Conservation (phyloP, 1,140 invertebrate genomes). For the Zaprionus camerounensis region DNA sequence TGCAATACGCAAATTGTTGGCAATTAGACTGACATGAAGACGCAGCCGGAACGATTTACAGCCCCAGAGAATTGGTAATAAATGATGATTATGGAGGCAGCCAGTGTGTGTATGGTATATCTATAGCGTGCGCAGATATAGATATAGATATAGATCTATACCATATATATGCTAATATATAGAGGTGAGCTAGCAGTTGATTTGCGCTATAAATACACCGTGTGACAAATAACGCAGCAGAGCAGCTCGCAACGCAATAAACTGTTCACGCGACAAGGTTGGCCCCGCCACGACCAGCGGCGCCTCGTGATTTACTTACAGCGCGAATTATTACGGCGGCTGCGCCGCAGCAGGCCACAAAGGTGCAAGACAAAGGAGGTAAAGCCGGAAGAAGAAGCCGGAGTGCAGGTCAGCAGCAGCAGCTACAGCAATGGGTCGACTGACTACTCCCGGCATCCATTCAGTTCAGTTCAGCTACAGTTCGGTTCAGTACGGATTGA, state of each 20-base stretch:
- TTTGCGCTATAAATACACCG: conserved; percentile 50
- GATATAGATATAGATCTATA: conserved; percentile 1
- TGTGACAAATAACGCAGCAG: conserved; percentile 49
- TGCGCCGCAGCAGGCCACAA: conserved; percentile 20
- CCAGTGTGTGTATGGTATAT: conserved; percentile 13
- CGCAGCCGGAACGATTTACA: conserved; percentile 35
- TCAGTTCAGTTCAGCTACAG: conserved; percentile 34
- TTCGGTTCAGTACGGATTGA: not conserved
- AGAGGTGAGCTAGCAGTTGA: conserved; percentile 41
- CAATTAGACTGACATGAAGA: conserved; percentile 44
- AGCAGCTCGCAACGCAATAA: conserved; percentile 58
- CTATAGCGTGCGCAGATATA: not conserved
- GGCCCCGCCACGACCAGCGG: conserved; percentile 9
- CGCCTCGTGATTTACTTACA: conserved; percentile 63
- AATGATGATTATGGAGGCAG: conserved; percentile 41
- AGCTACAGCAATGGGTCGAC: conserved; percentile 14
- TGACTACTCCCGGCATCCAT: conserved; percentile 14
- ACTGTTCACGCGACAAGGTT: conserved; percentile 70
- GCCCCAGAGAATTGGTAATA: conserved; percentile 45
- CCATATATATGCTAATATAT: not conserved
- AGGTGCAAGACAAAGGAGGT: conserved; percentile 46
- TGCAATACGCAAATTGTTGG: conserved; percentile 68
- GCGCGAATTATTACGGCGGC: not conserved
- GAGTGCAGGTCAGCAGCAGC: conserved; percentile 17
- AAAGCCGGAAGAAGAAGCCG: conserved; percentile 23